Evolutionary conservation across 2,888 invertebrate species (phyloP).

Genomic region (Corythucha ciliata): DNA sequence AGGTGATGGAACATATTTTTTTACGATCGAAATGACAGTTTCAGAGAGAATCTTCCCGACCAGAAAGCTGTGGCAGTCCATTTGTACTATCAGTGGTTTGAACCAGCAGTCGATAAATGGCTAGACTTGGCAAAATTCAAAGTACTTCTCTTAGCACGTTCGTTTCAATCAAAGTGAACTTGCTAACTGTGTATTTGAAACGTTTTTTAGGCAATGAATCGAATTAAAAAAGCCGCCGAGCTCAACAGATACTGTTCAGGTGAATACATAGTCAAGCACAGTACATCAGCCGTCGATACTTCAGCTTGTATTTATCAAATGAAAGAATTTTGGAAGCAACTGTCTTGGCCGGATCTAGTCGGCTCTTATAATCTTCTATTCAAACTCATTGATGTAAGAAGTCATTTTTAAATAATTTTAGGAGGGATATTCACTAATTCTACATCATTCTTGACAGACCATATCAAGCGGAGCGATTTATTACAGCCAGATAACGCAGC

Average conservation of each 20-base stretch:
- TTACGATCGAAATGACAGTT: constrained; percentile 37
- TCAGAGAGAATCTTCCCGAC: constrained; percentile 43
- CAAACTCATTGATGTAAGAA: constrained; percentile 47
- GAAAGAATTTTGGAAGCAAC: constrained; percentile 82
- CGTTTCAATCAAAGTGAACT: no score
- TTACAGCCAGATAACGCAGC: constrained; percentile 77
- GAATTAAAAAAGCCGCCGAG: constrained; percentile 57
- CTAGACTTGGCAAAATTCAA: constrained; percentile 74
- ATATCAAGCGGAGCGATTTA: constrained; percentile 79
- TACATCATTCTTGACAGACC: constrained; percentile 46
- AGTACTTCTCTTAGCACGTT: constrained; percentile 43
- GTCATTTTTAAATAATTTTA: not conserved
- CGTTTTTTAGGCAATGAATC: constrained; percentile 40
- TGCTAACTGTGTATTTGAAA: no score
- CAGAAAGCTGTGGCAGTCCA: constrained; percentile 46
- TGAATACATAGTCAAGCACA: constrained; percentile 79
- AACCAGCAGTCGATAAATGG: constrained; percentile 82
- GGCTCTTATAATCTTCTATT: constrained; percentile 47
- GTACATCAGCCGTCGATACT: constrained; percentile 84
- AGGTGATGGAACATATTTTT: not conserved
- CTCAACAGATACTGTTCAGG: constrained; percentile 70
- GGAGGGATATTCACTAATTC: no score
- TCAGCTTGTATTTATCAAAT: constrained; percentile 59
- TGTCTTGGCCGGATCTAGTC: constrained; percentile 74
- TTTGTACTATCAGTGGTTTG: constrained; percentile 67